Evolutionary conservation across 2,797 vertebrate genomes (phyloP).

Genomic region (Pseudomugil tenellus): DNA sequence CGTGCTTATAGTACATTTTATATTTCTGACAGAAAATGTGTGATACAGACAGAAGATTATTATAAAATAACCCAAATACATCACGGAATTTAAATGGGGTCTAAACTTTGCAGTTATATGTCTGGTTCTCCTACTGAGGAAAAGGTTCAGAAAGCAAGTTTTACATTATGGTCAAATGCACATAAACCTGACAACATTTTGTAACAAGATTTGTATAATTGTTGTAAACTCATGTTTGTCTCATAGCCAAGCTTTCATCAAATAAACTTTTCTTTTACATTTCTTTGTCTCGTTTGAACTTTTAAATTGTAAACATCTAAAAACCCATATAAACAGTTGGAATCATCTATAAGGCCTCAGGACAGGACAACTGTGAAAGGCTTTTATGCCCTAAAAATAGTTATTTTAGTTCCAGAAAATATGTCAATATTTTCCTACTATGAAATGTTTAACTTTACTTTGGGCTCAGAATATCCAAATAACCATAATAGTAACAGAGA

Average conservation of each 20-base stretch:
- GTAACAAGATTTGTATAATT: not conserved
- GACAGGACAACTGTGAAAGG: not conserved
- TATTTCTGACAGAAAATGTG: not conserved
- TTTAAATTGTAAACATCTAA: not conserved
- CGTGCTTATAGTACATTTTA: not conserved
- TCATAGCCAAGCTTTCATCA: not conserved
- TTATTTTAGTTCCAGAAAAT: no score
- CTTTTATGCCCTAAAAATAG: not conserved
- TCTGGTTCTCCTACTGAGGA: not conserved
- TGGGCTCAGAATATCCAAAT: conserved; percentile 6
- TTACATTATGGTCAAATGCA: no score
- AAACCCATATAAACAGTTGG: no score
- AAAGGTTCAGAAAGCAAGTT: not conserved
- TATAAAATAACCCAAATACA: conserved; percentile 1
- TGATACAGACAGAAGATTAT: not conserved
- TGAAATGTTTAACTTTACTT: conserved; percentile 6
- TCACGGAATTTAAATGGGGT: not conserved
- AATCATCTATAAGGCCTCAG: not conserved
- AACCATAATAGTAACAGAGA: not conserved
- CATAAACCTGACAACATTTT: not conserved
- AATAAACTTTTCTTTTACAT: not conserved
- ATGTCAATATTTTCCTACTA: not conserved
- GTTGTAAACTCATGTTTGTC: not conserved
- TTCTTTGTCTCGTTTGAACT: not conserved
- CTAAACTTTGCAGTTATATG: not conserved